A percentile compares a stretch with the other conserved stretches of the same genome.
These are phyloP conservation scores for Pseudochromis fuscus DNA, from an alignment of 2,797 vertebrate genomes.

Conservation along the genomic window DNA sequence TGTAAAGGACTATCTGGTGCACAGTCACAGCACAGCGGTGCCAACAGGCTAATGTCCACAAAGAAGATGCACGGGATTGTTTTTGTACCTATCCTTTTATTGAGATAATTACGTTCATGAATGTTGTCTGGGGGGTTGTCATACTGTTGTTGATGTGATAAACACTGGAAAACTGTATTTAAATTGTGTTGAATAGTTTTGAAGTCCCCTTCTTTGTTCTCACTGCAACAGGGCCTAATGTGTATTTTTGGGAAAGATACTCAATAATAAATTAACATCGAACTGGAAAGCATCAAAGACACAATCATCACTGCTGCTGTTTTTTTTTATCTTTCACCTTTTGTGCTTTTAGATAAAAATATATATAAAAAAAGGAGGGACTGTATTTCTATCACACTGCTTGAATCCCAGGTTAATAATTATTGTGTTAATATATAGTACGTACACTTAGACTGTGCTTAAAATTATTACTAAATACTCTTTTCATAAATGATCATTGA, in stretches of 20 bases:
- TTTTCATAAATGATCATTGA: background rate
- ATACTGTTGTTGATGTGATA: slow-evolving; percentile 52
- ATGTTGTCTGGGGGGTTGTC: slow-evolving; percentile 62
- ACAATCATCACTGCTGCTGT: background rate
- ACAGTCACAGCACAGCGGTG: slow-evolving; percentile 86
- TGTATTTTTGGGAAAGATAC: slow-evolving; percentile 6
- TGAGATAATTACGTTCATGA: slow-evolving; percentile 80
- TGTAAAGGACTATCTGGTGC: slow-evolving; percentile 87
- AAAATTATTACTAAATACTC: too few relatives aligned
- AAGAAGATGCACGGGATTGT: slow-evolving; percentile 78
- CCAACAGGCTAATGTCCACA: slow-evolving; percentile 85
- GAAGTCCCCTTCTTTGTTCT: slow-evolving; percentile 17
- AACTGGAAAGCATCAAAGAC: background rate
- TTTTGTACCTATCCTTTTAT: slow-evolving; percentile 77
- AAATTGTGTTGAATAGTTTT: slow-evolving; percentile 42
- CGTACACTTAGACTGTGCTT: background rate
- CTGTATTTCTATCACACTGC: slow-evolving; percentile 44
- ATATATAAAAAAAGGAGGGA: background rate
- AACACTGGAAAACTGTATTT: slow-evolving; percentile 44
- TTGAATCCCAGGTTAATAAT: background rate
- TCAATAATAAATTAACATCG: background rate
- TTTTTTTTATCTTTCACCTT: background rate
- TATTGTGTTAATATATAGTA: background rate
- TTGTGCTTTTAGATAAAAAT: background rate
- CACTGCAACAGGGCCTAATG: slow-evolving; percentile 15